Percentiles rank a stretch among this genome's conserved stretches.
Evolutionary conservation across 2,888 invertebrate genomes (phyloP).

Genomic region (Leptogaster cylindrica): DNA sequence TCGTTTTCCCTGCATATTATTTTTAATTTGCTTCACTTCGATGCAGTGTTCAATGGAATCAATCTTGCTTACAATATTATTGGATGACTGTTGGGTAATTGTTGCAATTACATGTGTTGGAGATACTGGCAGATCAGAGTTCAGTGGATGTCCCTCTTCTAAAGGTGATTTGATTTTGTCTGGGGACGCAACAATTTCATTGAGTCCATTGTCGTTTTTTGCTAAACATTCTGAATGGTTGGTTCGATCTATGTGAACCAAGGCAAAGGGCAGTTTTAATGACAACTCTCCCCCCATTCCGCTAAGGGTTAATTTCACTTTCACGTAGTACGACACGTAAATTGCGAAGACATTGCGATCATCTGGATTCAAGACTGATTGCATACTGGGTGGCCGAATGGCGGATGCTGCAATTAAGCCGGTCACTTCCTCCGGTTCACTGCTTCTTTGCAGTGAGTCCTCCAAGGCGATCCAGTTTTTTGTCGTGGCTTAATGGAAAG

Average conservation of each 20-base stretch:
- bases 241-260: slow-evolving; percentile 67
- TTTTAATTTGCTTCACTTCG: not conserved
- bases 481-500: slow-evolving; percentile 67
- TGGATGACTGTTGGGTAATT: not conserved
- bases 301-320: slow-evolving; percentile 81
- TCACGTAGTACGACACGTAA: slow-evolving; percentile 89
- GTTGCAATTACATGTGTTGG: not conserved
- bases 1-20: slow-evolving; percentile 8
- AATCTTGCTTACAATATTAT: slow-evolving; percentile 26
- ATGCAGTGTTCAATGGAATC: slow-evolving; percentile 34
- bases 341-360: slow-evolving; percentile 88
- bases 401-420: slow-evolving; percentile 65
- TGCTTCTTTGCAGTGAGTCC: slow-evolving; percentile 77
- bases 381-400: slow-evolving; percentile 61
- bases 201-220: not conserved
- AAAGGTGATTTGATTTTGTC: slow-evolving; percentile 9
- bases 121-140: slow-evolving; percentile 4
- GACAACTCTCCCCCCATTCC: slow-evolving; percentile 82
- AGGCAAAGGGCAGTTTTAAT: slow-evolving; percentile 78
- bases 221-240: slow-evolving; percentile 21
- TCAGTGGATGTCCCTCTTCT: too few relatives aligned
- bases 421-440: slow-evolving; percentile 65
- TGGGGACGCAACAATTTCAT: slow-evolving; percentile 14
- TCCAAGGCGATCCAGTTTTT: slow-evolving; percentile 93
- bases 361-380: slow-evolving; percentile 62